Evolutionary conservation across 35 echinoderm and acorn worm species (phyloP).

Genomic region (Heliocidaris erythrogramma): DNA sequence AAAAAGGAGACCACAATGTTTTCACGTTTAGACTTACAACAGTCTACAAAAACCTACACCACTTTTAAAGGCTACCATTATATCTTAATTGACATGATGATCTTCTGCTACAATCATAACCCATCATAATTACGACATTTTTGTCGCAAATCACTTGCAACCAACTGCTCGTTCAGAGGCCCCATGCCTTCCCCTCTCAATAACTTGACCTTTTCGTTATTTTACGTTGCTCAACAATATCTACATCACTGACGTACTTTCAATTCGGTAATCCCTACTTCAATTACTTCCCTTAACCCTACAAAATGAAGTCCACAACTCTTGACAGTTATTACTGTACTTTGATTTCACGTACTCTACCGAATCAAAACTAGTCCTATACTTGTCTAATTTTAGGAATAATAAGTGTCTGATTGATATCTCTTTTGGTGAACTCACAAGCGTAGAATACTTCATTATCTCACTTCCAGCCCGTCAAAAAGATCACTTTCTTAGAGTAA

Average conservation of each 20-base stretch:
- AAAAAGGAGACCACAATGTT: neutral
- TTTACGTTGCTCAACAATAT: neutral
- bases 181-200: neutral
- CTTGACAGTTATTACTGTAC: neutral
- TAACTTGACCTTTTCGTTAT: neutral
- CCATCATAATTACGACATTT: neutral
- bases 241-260: constrained; percentile 1
- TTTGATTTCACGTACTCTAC: neutral
- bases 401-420: neutral
- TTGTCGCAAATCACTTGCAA: neutral
- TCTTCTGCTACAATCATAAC: neutral
- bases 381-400: neutral
- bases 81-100: constrained; percentile 12
- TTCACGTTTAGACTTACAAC: neutral
- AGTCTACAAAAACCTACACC: neutral
- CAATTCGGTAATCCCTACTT: neutral
- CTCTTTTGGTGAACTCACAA: neutral
- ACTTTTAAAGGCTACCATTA: neutral
- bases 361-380: neutral
- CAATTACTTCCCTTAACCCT: neutral
- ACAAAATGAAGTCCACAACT: neutral
- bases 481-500: neutral
- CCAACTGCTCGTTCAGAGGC: neutral
- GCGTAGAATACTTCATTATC: neutral
- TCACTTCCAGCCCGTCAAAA: neutral